Evolutionary conservation across 2,113 vertebrate genomes (phyloP).

Genomic region (Boulengeromyrus knoepffleri): DNA sequence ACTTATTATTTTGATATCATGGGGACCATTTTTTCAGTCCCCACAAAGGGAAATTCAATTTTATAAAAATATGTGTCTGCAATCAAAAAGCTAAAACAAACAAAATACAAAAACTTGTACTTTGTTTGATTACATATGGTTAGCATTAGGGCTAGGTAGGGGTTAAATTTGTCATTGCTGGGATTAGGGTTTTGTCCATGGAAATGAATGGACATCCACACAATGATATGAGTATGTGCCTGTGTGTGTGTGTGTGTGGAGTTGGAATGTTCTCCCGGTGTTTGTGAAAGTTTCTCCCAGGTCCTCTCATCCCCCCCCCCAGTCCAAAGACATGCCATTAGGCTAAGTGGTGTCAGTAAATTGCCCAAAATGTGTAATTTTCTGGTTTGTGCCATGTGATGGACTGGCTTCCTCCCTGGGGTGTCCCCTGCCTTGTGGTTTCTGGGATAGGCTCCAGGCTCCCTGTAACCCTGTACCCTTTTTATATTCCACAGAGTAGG

Average conservation of each 20-base stretch:
- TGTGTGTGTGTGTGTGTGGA: background rate
- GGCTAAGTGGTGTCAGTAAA: background rate
- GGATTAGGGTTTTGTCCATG: background rate
- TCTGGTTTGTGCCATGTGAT: background rate
- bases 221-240: background rate
- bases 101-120: too few species aligned
- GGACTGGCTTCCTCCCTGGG: background rate
- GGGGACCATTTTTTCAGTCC: background rate
- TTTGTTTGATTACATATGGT: background rate
- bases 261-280: background rate
- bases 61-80: background rate
- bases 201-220: background rate
- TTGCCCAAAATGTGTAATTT: background rate
- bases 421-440: background rate
- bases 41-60: background rate
- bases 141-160: too few species aligned
- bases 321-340: background rate
- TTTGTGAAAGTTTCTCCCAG: background rate
- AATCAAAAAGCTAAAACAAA: background rate
- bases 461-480: background rate
- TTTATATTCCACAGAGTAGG: background rate
- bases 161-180: background rate
- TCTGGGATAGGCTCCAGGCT: background rate
- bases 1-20: background rate
- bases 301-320: background rate